Base-by-base conservation (phyloP, 1,140 invertebrate genomes). In the Physella acuta region DNA sequence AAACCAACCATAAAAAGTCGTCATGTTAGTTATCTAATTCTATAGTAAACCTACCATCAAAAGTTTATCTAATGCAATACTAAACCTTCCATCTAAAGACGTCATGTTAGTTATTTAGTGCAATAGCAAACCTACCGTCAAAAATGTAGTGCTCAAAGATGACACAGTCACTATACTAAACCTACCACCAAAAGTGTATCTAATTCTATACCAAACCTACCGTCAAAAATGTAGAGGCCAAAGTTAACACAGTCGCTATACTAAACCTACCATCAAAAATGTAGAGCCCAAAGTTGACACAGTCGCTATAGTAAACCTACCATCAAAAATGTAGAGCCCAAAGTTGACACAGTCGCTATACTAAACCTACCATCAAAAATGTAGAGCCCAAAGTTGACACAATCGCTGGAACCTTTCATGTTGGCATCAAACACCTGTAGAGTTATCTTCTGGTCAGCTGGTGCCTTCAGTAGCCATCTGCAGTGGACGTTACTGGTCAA, bases 21-120 rank as follows among this genome's bases (percentile, higher is more conserved):
- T n/a, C n/a, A n/a, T n/a, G n/a, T n/a, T n/a, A n/a, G n/a, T n/a
- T n/a, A n/a, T n/a, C n/a, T n/a, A n/a, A n/a, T n/a, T n/a, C n/a
- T n/a, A n/a, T n/a, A n/a, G n/a, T n/a, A n/a, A n/a, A n/a, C 68
- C 63, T 24, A 71, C 69, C 69, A 31, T 71, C 69, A 34, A 55
- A 71, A 37, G 65, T 26, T 16, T 30, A 65, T n/a, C 64, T 61
- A 24, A 34, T 62, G 36, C 64, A 71, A n/a, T n/a, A n/a, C n/a
- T n/a, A n/a, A n/a, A n/a, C 68, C 63, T 24, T 65, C 69, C 69
- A 31, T 71, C 69, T 26, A 55, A 71, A 37, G 65, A 20, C 16
- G 20, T 59, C n/a, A 71, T 61, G 30, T 37, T 62, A 39, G 65
- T 65, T 52, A 65, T 56, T 62, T 65, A 37, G 56, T 11, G 26